Base-by-base conservation (phyloP, 2,888 invertebrate species). In the Hanleya hanleyi region DNA sequence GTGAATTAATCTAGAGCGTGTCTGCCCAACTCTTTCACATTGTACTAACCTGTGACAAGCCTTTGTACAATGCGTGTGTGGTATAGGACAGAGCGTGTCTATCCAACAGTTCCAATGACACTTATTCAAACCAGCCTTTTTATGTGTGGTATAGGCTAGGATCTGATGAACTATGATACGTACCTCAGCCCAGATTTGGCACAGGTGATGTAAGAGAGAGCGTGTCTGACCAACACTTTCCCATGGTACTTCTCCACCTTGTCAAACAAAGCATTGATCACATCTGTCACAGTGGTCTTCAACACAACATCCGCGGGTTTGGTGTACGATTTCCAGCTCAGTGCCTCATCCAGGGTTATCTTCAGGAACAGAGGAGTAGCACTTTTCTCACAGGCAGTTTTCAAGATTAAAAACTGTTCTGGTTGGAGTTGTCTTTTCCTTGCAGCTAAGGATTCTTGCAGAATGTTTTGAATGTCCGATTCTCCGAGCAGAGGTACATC, bases 191-290 rank as follows among this genome's bases (percentile, higher is more conserved):
- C 65, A 5, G 65, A 6, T 38, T 65, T 65, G 5, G 65, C 36
- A n/a, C 36, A 6, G 26, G 65, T 65, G 22, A 65, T 65, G 65
- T 65, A 65, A 22, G 37, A 36, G 37, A 65, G 32, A 5, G 32
- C 65, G 37, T 37, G 65, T 35, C 36, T 6, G 4, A 65, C 37
- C 15, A 65, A n/a, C 4, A 65, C 7, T 37, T 7, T 22, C 18
- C 65, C 65, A 65, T 65, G 65, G 29, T 65, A 65, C 32, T n/a
- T 35, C 38, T 65, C 65, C 32, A 65, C 22, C 38, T 29, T 35
- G 4, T 65, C 65, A 15, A 65, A 36, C 38, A 65, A n/a, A n/a
- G 65, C 65, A 37, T 65, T 33, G 32, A 65, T 65, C 22, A 37
- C 65, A 18, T 65, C 37, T 3, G 65, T 18, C 3, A 65, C 65